phyloP scores from a whole-genome alignment of 53 echinoderm and acorn worm genomes.

The Temnopleurus reevesii region DNA sequence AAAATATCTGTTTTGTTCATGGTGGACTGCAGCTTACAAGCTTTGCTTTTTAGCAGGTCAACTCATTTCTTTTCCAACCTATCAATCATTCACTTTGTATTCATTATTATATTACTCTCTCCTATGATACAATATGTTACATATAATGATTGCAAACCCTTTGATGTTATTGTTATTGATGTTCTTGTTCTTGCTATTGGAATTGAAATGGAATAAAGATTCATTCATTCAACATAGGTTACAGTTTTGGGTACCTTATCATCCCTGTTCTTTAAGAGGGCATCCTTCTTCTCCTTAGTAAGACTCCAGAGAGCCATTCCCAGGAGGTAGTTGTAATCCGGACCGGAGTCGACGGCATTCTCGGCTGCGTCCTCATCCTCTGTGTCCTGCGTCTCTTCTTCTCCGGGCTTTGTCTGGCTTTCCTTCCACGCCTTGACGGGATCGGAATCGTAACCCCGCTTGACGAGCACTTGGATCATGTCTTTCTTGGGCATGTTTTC shows the following conservation, averaged over 20 bases:
- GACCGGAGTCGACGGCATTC: slow-evolving; percentile 68
- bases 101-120: no score
- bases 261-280: slow-evolving; percentile 79
- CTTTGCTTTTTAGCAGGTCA: no score
- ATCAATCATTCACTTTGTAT: no score
- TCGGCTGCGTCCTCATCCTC: slow-evolving; percentile 62
- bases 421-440: slow-evolving; percentile 92
- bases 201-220: no score
- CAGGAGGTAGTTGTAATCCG: slow-evolving; percentile 94
- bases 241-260: slow-evolving; percentile 72
- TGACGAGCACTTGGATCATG: slow-evolving; percentile 81
- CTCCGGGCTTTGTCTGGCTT: slow-evolving; percentile 57
- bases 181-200: no score
- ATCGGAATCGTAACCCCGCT: slow-evolving; percentile 93
- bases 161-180: no score
- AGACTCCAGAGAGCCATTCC: slow-evolving; percentile 96
- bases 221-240: no score
- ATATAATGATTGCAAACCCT: no score
- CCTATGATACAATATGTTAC: no score
- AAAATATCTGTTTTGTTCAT: no score
- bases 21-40: no score
- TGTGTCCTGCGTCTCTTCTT: slow-evolving; percentile 28
- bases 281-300: slow-evolving; percentile 92
- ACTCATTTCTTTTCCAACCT: no score
- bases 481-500: slow-evolving; percentile 97